Evolutionary conservation across 37 sponge, comb jelly and placozoan genomes (phyloP), one percentile per base, ranked within the genome.

Genomic region (Corticium candelabrum): DNA sequence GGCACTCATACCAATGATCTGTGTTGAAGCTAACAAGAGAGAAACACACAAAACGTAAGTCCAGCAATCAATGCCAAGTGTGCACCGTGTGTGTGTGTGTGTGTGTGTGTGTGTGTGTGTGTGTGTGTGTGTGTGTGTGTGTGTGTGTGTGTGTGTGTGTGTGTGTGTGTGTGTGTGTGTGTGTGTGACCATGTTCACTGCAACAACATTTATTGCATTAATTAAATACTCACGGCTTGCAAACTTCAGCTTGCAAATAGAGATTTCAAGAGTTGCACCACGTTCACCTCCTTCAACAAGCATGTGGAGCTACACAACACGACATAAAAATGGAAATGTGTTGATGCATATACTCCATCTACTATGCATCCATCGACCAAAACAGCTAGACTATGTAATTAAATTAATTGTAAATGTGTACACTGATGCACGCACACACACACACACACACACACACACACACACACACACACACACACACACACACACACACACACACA

Each of bases 1-100:
- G 30, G 97, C 97, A 85, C 93, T 96, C 97, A 96, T 96, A 2
- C 97, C 97, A 0, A 92, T 74, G 0, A 96, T 41, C 80, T 90
- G 90, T 1, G 79, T 84, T 41, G 3, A 31, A 31, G 41, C 31
- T 3, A 39, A 3, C 36, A 41, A 27, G 3, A 30, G 68, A 83
- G 57, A 76, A 35, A 37, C 41, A 76, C 68, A 39, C 30, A 67
- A 34, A 30, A 38, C 38, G 41, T 77, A 7, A 40, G 50, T 7
- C 33, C 41, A 4, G 2, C 30, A 21, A 40, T 38, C 2, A 2
- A 2, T n/a, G 41, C 41, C 3, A 31, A 27, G n/a, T 77, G 77
- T 38, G 40, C 72, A 71, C 15, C 67, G 82, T 37, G 68, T 7
- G 41, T 74, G 69, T 76, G 82, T 41, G 76, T 34, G 41, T 72